Evolutionary conservation across 2,888 invertebrate species (phyloP).

Genomic region (Dryobotodes eremita): DNA sequence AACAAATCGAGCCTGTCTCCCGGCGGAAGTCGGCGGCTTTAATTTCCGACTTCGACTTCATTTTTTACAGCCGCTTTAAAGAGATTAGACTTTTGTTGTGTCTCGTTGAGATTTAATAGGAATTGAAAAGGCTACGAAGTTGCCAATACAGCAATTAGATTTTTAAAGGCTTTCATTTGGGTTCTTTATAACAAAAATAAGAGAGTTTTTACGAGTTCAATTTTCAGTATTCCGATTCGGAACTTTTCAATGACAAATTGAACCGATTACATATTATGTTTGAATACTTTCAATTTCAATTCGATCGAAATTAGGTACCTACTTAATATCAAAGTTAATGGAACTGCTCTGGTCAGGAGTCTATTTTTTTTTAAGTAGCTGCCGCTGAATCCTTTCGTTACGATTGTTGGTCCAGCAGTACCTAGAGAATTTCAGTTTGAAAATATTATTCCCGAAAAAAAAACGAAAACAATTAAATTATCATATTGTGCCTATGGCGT

Average conservation of each 20-base stretch:
- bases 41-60: constrained; percentile 77
- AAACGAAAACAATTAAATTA: neutral
- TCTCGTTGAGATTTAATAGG: constrained; percentile 56
- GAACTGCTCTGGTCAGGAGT: neutral
- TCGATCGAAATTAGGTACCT: neutral
- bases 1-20: constrained; percentile 78
- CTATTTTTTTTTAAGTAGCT: neutral
- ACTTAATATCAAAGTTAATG: neutral
- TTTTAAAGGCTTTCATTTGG: constrained; percentile 36
- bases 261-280: constrained; percentile 9
- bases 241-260: neutral
- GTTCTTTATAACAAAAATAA: neutral
- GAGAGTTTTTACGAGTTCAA: neutral
- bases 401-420: neutral
- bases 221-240: neutral
- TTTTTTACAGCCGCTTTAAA: constrained; percentile 69
- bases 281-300: neutral
- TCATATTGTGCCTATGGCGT: neutral
- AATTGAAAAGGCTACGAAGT: constrained; percentile 35
- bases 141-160: constrained; percentile 42
- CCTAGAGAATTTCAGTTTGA: neutral
- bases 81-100: constrained; percentile 65
- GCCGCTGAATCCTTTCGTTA: neutral
- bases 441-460: neutral
- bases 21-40: constrained; percentile 74